Evolutionary conservation across 2,888 invertebrate genomes (phyloP).

Genomic region (Trachelus troglodyta): DNA sequence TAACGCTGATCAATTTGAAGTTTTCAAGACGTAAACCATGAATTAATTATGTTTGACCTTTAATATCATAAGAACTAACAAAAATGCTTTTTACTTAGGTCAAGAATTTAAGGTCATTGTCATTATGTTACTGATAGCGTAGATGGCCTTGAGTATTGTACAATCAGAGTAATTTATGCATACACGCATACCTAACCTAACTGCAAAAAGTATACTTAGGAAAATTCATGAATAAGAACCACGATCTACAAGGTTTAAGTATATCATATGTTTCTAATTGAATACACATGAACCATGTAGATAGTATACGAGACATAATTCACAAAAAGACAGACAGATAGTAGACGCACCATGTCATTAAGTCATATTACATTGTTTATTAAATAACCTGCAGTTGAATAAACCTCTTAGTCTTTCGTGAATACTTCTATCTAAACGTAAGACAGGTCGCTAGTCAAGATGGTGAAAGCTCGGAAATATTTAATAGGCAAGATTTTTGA

Average conservation of each 20-base stretch:
- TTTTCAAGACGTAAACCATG: too few relatives aligned
- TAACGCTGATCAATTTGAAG: too few relatives aligned
- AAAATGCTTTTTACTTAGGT: too few relatives aligned
- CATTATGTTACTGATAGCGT: too few relatives aligned
- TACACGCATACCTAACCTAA: too few relatives aligned
- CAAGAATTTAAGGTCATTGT: too few relatives aligned
- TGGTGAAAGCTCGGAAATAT: slow-evolving; percentile 74
- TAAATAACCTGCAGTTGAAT: background rate
- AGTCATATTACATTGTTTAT: too few relatives aligned
- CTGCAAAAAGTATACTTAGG: background rate
- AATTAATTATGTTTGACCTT: too few relatives aligned
- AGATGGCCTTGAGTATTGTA: too few relatives aligned
- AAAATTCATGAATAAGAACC: too few relatives aligned
- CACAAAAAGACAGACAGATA: background rate
- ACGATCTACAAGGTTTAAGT: background rate
- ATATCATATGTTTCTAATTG: background rate
- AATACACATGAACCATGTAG: background rate
- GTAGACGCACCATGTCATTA: background rate
- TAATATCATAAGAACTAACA: too few relatives aligned
- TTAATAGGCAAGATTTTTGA: slow-evolving; percentile 75
- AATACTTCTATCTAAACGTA: background rate
- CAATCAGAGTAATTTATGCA: too few relatives aligned
- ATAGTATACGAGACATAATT: background rate
- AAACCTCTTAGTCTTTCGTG: background rate
- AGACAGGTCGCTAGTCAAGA: slow-evolving; percentile 36